Evolutionary conservation across 1,140 invertebrate species (phyloP).

Genomic region (Drosophila aff.): DNA sequence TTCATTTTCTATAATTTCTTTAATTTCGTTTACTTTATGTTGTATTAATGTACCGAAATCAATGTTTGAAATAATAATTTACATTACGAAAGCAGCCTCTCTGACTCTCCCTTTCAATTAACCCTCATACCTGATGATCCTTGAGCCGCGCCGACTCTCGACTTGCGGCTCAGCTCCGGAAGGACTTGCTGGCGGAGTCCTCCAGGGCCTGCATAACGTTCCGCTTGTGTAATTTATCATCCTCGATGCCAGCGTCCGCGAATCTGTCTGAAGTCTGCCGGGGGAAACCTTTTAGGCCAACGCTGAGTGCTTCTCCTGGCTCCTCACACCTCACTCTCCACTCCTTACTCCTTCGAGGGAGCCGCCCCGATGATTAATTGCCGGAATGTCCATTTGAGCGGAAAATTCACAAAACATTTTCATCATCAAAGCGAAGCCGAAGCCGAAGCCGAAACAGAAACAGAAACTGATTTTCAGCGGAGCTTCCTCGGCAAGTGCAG

Average conservation of each 20-base stretch:
- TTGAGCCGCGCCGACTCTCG: neutral
- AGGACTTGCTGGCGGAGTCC: slow-evolving; percentile 17
- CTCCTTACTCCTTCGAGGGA: neutral
- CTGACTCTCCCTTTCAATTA: slow-evolving; percentile 21
- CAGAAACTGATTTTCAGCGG: slow-evolving; percentile 25
- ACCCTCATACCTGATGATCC: slow-evolving; percentile 37
- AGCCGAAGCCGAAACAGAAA: neutral
- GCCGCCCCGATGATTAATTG: slow-evolving; percentile 74
- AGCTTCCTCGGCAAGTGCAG: neutral
- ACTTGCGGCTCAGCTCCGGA: slow-evolving; percentile 8
- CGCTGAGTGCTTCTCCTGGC: slow-evolving; percentile 22
- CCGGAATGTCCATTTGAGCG: slow-evolving; percentile 62
- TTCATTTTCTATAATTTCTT: neutral
- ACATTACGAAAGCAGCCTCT: neutral
- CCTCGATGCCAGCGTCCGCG: slow-evolving; percentile 51
- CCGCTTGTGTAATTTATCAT: slow-evolving; percentile 74
- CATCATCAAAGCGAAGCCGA: slow-evolving; percentile 52
- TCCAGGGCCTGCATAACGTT: slow-evolving; percentile 47
- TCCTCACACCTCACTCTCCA: neutral
- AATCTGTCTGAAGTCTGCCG: neutral
- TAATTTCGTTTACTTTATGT: neutral
- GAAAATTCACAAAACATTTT: slow-evolving; percentile 70
- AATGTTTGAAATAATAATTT: neutral
- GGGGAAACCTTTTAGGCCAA: slow-evolving; percentile 59
- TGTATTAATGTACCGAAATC: too few relatives aligned